Conservation (phyloP, 2,888 invertebrate genomes). For the Lycophotia porphyrea region DNA sequence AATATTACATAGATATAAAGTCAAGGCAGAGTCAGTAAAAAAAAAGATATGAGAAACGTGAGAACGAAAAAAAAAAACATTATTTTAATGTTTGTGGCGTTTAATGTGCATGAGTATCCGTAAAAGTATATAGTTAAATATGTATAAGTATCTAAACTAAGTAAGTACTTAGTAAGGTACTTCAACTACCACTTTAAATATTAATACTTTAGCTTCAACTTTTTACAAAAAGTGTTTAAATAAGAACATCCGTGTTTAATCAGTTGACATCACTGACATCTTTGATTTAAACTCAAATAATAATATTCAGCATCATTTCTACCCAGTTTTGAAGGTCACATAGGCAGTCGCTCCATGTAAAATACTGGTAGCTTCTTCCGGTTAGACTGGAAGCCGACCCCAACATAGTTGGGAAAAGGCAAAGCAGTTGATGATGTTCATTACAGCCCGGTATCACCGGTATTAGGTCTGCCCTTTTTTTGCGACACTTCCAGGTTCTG, state of each 20-base stretch:
- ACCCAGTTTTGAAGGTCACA: too few relatives aligned
- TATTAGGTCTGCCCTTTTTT: not conserved
- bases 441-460: not conserved
- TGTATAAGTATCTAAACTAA: not conserved
- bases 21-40: too few relatives aligned
- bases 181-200: slow-evolving; percentile 19
- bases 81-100: not conserved
- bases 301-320: not conserved
- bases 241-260: slow-evolving; percentile 40
- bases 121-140: not conserved
- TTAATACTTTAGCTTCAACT: slow-evolving; percentile 2
- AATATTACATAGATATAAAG: too few relatives aligned
- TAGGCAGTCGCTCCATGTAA: too few relatives aligned
- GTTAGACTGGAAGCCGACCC: too few relatives aligned
- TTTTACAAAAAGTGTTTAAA: slow-evolving; percentile 28
- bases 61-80: too few relatives aligned
- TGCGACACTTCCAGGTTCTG: not conserved
- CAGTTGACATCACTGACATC: slow-evolving; percentile 20
- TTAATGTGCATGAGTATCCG: not conserved
- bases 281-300: not conserved
- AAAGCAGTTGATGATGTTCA: too few relatives aligned
- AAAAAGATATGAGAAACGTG: too few relatives aligned
- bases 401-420: too few relatives aligned
- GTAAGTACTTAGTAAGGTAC: slow-evolving; percentile 11
- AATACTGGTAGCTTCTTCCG: too few relatives aligned